Base-by-base conservation (phyloP, 2,797 vertebrate genomes). In the Euthynnus affinis region DNA sequence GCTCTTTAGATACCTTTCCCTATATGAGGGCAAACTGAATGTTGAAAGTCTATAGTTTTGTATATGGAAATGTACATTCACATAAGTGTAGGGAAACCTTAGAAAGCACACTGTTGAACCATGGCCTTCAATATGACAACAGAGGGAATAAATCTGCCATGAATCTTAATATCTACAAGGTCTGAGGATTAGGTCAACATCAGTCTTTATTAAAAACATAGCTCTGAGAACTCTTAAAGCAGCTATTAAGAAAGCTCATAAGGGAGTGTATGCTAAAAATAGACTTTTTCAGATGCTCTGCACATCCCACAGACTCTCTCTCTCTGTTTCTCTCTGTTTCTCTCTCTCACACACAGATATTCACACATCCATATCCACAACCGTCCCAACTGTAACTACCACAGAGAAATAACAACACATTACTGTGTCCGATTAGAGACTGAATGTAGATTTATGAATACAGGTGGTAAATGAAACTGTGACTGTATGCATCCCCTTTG, bases 211-310 rank as follows among this genome's bases (percentile, higher is more conserved):
- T 83, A 72, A 86, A 92, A 84, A 86, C 62, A 87, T 72, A 70
- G 61, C 80, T 84, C 58, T 73, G 71, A 83, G 71, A 89, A 84
- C 78, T 88, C 80, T 88, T 84, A 83, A 86, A 86, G 78, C 66
- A 65, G 74, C 87, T 78, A 91, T 87, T 91, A 89, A 80, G 81
- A 82, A 89, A 78, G 78, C 83, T 88, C 78, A 91, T 89, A 78
- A 83, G 72, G 81, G 85, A 91, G 69, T 84, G 70, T 55, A 60
- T 56, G 82, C 90, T 92, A 90, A 92, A 92, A 92, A 93, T 91
- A 92, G 89, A 84, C 48, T 76, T 90, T 91, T 91, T 91, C 78
- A 91, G 79, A 88, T 85, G 81, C 80, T 84, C 66, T 77, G 58
- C 87, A 89, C 88, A 86, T 88, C 84, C 87, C 75, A 87, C 84